Percentiles rank a stretch among this genome's conserved stretches.
These are phyloP conservation scores for Eulithis prunata DNA, from an alignment of 2,888 invertebrate species.

Conservation along the genomic window DNA sequence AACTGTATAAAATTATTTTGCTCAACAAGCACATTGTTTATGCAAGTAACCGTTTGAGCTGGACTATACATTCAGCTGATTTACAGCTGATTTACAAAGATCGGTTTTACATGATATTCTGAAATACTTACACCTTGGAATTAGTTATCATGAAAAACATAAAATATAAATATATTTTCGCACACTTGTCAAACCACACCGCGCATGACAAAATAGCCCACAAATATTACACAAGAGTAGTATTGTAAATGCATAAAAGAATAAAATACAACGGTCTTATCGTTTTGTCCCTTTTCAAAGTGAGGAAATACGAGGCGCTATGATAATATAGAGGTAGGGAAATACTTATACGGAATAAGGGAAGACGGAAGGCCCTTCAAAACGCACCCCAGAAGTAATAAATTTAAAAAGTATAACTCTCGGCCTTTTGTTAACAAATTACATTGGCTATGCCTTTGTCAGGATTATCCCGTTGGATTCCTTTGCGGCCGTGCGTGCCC, in stretches of 20 bases:
- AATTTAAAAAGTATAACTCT: conserved; percentile 60
- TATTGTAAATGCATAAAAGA: conserved; percentile 32
- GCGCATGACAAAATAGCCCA: conserved; percentile 27
- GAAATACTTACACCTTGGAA: too few relatives aligned
- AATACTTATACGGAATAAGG: conserved; percentile 35
- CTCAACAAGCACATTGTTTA: not conserved
- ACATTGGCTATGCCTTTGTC: conserved; percentile 48
- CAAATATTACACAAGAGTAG: conserved; percentile 20
- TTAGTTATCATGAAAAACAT: too few relatives aligned
- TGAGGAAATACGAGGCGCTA: conserved; percentile 35
- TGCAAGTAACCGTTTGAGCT: not conserved
- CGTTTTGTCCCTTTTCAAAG: conserved; percentile 37
- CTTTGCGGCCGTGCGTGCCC: conserved; percentile 51
- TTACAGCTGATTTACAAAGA: too few relatives aligned
- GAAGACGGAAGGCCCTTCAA: conserved; percentile 42
- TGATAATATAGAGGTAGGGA: conserved; percentile 39
- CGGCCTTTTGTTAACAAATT: conserved; percentile 67
- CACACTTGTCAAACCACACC: conserved; percentile 23
- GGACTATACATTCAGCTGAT: too few relatives aligned
- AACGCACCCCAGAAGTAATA: conserved; percentile 53
- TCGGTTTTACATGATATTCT: too few relatives aligned
- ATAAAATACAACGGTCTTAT: conserved; percentile 34
- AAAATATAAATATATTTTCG: not conserved
- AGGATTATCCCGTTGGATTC: conserved; percentile 48
- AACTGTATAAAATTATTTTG: conserved; percentile 3